These are phyloP conservation scores for Epinephelus awoara DNA, from an alignment of 2,797 vertebrate genomes.

Conservation along the genomic window DNA sequence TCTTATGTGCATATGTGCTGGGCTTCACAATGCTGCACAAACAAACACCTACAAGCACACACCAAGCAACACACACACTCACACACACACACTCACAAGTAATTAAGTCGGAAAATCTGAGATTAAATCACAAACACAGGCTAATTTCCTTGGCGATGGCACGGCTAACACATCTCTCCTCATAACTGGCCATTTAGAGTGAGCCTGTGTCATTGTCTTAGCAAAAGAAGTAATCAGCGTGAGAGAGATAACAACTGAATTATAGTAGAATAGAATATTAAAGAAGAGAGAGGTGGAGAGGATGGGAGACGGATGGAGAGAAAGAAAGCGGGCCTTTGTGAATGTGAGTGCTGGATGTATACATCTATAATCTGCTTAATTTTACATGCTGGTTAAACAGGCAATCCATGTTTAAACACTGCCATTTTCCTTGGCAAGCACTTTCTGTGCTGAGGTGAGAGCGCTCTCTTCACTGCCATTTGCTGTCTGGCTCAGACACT, in stretches of 20 bases:
- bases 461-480: conserved; percentile 34
- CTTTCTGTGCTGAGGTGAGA: conserved; percentile 26
- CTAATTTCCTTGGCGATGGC: conserved; percentile 66
- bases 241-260: conserved; percentile 68
- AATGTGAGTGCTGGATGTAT: conserved; percentile 50
- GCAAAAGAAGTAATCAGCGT: conserved; percentile 68
- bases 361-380: conserved; percentile 66
- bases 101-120: conserved; percentile 74
- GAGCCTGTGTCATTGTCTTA: conserved; percentile 68
- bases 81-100: conserved; percentile 17
- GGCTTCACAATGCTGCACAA: background rate
- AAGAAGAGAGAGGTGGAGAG: conserved; percentile 33
- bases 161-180: conserved; percentile 47
- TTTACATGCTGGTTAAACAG: conserved; percentile 70
- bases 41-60: conserved; percentile 17
- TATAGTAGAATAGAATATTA: conserved; percentile 40
- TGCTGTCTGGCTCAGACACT: conserved; percentile 12
- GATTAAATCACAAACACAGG: conserved; percentile 76
- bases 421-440: conserved; percentile 35
- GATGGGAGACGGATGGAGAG: conserved; percentile 13
- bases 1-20: conserved; percentile 7
- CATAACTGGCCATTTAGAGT: conserved; percentile 53
- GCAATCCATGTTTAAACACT: conserved; percentile 62
- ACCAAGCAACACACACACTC: background rate
- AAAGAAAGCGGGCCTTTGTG: conserved; percentile 48